Evolutionary conservation across 2,113 vertebrate species (phyloP).

Genomic region (Amblyopsis rosae): DNA sequence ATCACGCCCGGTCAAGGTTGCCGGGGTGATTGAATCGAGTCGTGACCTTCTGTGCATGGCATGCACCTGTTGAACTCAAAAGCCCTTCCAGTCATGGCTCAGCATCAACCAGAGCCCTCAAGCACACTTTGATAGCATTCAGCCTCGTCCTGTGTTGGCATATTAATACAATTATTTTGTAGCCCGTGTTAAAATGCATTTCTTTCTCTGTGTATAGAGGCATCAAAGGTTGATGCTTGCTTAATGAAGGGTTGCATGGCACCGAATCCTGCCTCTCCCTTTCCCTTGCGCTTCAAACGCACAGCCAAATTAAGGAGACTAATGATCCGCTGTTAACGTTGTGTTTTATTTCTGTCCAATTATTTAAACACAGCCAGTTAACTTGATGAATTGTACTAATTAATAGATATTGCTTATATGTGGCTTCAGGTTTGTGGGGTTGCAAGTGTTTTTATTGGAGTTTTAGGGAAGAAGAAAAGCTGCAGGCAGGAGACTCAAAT

Average conservation of each 20-base stretch:
- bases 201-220: conserved; percentile 9
- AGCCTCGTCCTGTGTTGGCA: conserved; percentile 17
- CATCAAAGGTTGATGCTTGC: conserved; percentile 19
- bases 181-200: conserved; percentile 14
- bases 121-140: conserved; percentile 23
- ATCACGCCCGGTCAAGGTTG: no score
- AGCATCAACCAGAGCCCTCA: neutral
- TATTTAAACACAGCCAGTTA: conserved; percentile 63
- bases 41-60: neutral
- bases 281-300: conserved; percentile 1
- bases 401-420: conserved; percentile 45
- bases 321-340: conserved; percentile 49
- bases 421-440: conserved; percentile 25
- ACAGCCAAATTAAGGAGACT: conserved; percentile 43
- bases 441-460: conserved; percentile 8
- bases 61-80: neutral
- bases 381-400: conserved; percentile 53
- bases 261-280: conserved; percentile 22
- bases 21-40: neutral
- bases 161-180: conserved; percentile 45
- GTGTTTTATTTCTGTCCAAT: conserved; percentile 50
- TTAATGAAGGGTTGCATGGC: conserved; percentile 46
- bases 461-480: neutral
- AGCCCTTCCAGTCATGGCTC: neutral
- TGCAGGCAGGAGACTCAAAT: neutral